phyloP scores from a whole-genome alignment of 2,888 invertebrate genomes.

The Glomeris marginata region DNA sequence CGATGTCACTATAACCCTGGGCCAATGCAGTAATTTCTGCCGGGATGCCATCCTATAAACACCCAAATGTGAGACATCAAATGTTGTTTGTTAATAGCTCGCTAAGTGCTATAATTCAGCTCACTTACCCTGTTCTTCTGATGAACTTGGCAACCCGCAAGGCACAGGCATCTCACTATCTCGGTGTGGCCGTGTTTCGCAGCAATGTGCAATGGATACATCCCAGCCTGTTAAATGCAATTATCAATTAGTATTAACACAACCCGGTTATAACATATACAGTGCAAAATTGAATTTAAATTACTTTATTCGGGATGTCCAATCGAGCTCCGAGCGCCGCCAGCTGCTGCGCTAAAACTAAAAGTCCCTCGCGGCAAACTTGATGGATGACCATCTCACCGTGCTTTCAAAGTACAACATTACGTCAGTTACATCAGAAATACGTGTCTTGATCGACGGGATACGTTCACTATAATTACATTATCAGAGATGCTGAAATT shows the following conservation, averaged over 20 bases:
- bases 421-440: constrained; percentile 9
- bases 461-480: constrained; percentile 26
- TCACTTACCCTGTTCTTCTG: constrained; percentile 39
- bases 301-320: constrained; percentile 43
- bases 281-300: no score
- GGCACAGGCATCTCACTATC: constrained; percentile 49
- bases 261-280: no score
- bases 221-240: constrained; percentile 30
- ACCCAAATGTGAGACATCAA: not conserved
- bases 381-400: constrained; percentile 46
- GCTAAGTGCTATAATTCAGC: no score
- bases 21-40: constrained; percentile 63
- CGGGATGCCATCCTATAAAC: constrained; percentile 44
- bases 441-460: not conserved
- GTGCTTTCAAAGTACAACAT: constrained; percentile 36
- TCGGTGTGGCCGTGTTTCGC: constrained; percentile 54
- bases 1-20: constrained; percentile 51
- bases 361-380: constrained; percentile 39
- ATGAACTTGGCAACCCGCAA: constrained; percentile 53
- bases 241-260: no score
- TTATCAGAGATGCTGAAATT: constrained; percentile 39
- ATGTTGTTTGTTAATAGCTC: constrained; percentile 9
- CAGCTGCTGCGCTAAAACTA: constrained; percentile 41
- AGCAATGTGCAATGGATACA: constrained; percentile 53
- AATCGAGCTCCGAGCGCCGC: constrained; percentile 44